phyloP scores from a whole-genome alignment of 2,888 invertebrate genomes.

The Drosophila multiciliata region DNA sequence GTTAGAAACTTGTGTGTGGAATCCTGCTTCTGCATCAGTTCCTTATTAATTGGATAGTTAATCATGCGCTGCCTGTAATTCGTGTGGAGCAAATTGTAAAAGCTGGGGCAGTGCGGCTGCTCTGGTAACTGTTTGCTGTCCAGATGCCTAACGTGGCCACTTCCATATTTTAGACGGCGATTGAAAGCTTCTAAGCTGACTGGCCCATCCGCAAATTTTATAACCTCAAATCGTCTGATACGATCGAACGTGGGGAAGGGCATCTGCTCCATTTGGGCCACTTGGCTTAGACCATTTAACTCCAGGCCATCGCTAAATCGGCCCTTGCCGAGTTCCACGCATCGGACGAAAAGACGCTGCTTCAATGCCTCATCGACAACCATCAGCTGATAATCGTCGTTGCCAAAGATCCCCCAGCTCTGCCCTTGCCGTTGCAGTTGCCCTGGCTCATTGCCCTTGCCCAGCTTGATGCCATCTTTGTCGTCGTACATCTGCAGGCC shows the following conservation, averaged over 20 bases:
- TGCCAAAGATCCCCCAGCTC: background rate
- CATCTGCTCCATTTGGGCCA: constrained; percentile 12
- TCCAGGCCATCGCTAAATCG: constrained; percentile 3
- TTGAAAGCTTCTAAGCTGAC: constrained; percentile 43
- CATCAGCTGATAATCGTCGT: constrained; percentile 46
- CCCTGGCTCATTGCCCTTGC: constrained; percentile 4
- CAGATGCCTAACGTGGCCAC: too few species aligned
- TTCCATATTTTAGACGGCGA: constrained; percentile 34
- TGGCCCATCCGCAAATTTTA: constrained; percentile 66
- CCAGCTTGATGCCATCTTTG: constrained; percentile 2
- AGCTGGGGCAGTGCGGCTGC: constrained; percentile 37
- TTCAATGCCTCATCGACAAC: constrained; percentile 54
- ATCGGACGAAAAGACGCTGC: constrained; percentile 39
- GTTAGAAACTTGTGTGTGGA: background rate
- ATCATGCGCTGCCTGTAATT: constrained; percentile 51
- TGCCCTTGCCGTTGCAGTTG: background rate
- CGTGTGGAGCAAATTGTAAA: constrained; percentile 51
- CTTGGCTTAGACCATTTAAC: background rate
- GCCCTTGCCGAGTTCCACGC: constrained; percentile 2
- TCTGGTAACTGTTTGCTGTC: constrained; percentile 32
- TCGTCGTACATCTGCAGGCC: constrained; percentile 24
- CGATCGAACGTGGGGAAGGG: constrained; percentile 54
- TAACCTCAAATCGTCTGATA: constrained; percentile 47
- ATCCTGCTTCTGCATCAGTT: background rate
- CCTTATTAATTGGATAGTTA: constrained; percentile 1